Percentiles rank a stretch among this genome's conserved stretches.
Conservation (phyloP, 1,140 invertebrate species). For the Hyphantria cunea region DNA sequence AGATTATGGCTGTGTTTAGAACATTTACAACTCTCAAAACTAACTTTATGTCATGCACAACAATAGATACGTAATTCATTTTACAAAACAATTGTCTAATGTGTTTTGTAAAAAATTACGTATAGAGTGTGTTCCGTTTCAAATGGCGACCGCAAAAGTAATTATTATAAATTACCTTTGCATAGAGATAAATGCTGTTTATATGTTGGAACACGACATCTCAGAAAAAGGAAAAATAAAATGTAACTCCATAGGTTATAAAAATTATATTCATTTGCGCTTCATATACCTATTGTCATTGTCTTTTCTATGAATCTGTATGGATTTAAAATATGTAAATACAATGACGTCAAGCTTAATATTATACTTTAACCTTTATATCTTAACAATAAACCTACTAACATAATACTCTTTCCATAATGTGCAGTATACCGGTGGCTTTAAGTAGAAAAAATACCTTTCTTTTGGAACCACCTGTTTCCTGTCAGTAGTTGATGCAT, state of each 20-base stretch:
- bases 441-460: conserved; percentile 11
- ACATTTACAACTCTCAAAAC: conserved; percentile 48
- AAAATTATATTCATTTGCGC: too few species aligned
- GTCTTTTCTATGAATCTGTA: too few species aligned
- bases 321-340: too few species aligned
- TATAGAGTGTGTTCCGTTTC: conserved; percentile 13
- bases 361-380: too few species aligned
- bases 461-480: conserved; percentile 39
- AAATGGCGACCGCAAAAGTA: conserved; percentile 18
- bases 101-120: conserved; percentile 9
- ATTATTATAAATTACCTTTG: conserved; percentile 10
- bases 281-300: too few species aligned
- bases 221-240: too few species aligned
- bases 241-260: too few species aligned
- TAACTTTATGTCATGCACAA: conserved; percentile 54
- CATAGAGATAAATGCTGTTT: neutral
- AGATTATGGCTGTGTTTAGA: conserved; percentile 45
- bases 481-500: conserved; percentile 44
- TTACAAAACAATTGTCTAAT: conserved; percentile 17
- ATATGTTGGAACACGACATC: too few species aligned
- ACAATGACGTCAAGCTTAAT: too few species aligned
- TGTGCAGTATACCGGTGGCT: conserved; percentile 15
- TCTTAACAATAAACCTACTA: too few species aligned
- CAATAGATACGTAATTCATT: conserved; percentile 35
- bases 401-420: neutral